Evolutionary conservation across 2,888 invertebrate genomes (phyloP).

Genomic region (Folsomia candida): DNA sequence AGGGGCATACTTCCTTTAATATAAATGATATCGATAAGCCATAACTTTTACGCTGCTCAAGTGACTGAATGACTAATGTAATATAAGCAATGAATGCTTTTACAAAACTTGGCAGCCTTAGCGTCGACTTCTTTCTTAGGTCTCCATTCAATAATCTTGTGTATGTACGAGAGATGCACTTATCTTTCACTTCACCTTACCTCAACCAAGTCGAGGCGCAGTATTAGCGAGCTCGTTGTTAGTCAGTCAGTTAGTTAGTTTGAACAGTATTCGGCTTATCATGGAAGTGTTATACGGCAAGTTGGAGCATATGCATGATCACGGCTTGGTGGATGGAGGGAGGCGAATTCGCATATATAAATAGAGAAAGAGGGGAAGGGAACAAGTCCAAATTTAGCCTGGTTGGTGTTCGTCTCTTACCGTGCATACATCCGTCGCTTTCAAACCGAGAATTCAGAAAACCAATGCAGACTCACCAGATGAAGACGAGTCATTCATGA

Average conservation of each 20-base stretch:
- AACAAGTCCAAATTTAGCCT: constrained; percentile 8
- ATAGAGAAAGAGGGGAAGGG: not conserved
- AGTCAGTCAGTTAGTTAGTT: not conserved
- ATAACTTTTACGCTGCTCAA: too few species aligned
- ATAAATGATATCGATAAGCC: too few species aligned
- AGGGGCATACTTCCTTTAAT: too few species aligned
- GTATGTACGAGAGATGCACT: not conserved
- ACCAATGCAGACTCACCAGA: too few species aligned
- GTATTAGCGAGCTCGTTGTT: too few species aligned
- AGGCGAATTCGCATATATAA: not conserved
- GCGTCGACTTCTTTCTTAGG: not conserved
- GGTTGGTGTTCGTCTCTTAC: not conserved
- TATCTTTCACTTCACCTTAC: too few species aligned
- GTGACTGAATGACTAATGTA: not conserved
- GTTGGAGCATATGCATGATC: too few species aligned
- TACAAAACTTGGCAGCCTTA: not conserved
- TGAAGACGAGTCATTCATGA: too few species aligned
- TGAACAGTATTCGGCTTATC: not conserved
- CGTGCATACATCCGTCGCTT: not conserved
- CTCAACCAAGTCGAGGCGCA: not conserved
- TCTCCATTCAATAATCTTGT: not conserved
- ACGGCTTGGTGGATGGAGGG: too few species aligned
- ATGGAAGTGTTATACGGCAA: too few species aligned
- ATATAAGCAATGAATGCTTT: not conserved
- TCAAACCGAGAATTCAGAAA: too few species aligned